Base-by-base conservation (phyloP, 92 coral and sea anemone genomes). In the Parazoanthus swiftii region DNA sequence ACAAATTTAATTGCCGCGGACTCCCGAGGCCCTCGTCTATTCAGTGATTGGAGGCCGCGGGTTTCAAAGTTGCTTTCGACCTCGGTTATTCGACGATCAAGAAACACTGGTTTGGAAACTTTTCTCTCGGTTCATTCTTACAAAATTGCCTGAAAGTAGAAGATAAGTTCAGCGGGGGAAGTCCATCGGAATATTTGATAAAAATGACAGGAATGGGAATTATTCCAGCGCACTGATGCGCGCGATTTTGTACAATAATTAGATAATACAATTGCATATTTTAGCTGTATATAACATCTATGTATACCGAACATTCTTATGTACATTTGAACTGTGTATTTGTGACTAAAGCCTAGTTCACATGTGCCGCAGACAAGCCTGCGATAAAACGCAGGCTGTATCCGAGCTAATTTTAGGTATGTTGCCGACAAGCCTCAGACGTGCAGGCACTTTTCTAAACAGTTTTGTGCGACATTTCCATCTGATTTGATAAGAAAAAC, bases 381-480 rank as follows among this genome's bases (percentile, higher is more conserved):
- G 76, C 76, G 76, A 4, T n/a, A 71, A 39, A 38, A 0, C 20
- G 66, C 21, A 58, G 21, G 13, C 36, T n/a, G 76, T n/a, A 2
- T 23, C 36, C 39, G 4, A n/a, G 36, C 39, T 71, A 71, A 39
- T 26, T 75, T 0, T 29, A 75, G 48, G 35, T 26, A 6, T 76
- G 80, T 76, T 58, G 80, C 80, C 42, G 58, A 76, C 80, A 76
- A 76, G 80, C 80, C 80, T 42, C 80, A 39, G 46, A 76, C 58
- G 80, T 76, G 80, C 58, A 76, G 80, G 15, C 33, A 76, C 54
- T 39, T 38, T 6, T 29, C 0, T 29, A 29, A 0, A 29, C 80
- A 76, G 56, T 39, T 76, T 76, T 76, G 56, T 39, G 59, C 80
- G 80, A 11, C 80, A 76, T 76, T 76, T 76, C 80, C 80, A 76